Conservation (phyloP, 2,113 vertebrate species). For the Condylura cristata region DNA sequence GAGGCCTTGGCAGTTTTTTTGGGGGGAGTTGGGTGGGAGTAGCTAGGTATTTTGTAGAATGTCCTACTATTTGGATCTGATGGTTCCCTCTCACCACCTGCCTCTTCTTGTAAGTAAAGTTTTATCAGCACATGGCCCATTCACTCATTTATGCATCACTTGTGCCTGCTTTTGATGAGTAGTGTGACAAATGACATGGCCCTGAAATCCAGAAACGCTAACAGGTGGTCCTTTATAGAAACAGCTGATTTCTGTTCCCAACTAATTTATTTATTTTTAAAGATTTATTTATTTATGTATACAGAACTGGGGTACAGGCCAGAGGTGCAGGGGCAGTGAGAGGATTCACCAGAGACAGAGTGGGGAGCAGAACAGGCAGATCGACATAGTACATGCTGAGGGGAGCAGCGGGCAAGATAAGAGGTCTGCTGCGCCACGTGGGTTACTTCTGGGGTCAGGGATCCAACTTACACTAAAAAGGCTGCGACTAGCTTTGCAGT, state of each 20-base stretch:
- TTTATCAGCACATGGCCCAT: not conserved
- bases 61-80: not conserved
- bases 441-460: no score
- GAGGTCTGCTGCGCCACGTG: no score
- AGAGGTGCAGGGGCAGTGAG: no score
- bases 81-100: not conserved
- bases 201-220: not conserved
- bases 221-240: not conserved
- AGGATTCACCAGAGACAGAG: no score
- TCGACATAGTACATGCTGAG: no score
- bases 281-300: no score
- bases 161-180: not conserved
- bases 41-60: not conserved
- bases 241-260: not conserved
- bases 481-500: no score
- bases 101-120: not conserved
- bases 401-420: no score
- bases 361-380: no score
- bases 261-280: not conserved
- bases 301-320: no score
- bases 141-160: not conserved
- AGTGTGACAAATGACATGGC: not conserved
- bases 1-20: not conserved
- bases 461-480: no score
- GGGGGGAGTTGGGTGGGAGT: not conserved